Percentiles rank a stretch among this genome's conserved stretches.
Conservation (phyloP, 92 coral and sea anemone genomes). For the Palythoa caribaeorum region DNA sequence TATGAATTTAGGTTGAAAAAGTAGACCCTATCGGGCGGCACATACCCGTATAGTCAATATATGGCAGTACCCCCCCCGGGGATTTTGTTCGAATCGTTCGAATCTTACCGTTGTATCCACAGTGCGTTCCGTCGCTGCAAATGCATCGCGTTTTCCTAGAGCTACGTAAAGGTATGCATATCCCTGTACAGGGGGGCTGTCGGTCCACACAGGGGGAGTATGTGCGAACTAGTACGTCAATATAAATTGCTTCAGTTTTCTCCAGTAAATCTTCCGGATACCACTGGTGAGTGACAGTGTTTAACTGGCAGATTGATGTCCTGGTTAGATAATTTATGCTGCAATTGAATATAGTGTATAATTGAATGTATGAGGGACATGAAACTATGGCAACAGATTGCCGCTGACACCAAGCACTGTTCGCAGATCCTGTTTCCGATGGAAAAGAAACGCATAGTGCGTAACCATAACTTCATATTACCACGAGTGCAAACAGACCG, state of each 20-base stretch:
- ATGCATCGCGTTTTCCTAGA: constrained; percentile 11
- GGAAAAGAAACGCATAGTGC: no score
- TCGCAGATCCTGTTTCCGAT: not conserved
- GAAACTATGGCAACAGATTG: not conserved
- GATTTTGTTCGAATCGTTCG: not conserved
- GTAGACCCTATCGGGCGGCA: no score
- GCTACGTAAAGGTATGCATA: not conserved
- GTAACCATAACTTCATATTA: no score
- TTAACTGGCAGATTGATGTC: not conserved
- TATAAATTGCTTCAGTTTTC: not conserved
- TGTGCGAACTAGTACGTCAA: constrained; percentile 28
- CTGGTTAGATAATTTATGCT: constrained; percentile 18
- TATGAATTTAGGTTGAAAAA: no score
- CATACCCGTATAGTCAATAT: no score
- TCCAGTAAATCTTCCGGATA: constrained; percentile 11
- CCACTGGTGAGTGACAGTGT: constrained; percentile 28
- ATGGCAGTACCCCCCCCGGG: no score
- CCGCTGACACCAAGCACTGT: no score
- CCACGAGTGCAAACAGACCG: no score
- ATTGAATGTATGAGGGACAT: not conserved
- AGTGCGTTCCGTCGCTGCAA: not conserved
- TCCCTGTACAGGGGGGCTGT: constrained; percentile 14
- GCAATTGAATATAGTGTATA: not conserved
- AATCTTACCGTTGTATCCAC: constrained; percentile 22
- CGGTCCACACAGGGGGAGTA: constrained; percentile 42